These are phyloP conservation scores for Rhinoderma darwinii DNA, from an alignment of 2,113 vertebrate genomes.

Conservation along the genomic window DNA sequence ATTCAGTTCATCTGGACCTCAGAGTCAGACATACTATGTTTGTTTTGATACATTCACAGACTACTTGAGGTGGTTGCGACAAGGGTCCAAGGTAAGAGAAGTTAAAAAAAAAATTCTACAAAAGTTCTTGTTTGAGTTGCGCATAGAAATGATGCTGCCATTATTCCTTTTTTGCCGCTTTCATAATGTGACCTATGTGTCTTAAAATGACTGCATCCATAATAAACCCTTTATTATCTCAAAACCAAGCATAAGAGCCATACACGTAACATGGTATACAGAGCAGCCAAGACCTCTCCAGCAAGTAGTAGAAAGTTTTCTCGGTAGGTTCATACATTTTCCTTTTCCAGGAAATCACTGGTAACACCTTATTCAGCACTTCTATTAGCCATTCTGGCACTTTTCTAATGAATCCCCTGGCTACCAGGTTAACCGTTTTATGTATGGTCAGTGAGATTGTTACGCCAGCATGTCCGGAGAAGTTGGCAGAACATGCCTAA, in stretches of 20 bases:
- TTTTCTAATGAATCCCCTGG: neutral
- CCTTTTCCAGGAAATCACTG: neutral
- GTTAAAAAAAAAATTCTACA: too few relatives aligned
- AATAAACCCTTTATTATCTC: neutral
- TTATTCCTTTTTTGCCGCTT: neutral
- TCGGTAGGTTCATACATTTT: neutral
- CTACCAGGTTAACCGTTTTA: neutral
- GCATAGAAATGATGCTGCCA: neutral
- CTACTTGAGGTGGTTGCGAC: constrained; percentile 94
- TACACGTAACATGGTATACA: neutral
- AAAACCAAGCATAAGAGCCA: neutral
- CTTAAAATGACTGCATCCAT: too few relatives aligned
- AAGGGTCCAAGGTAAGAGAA: constrained; percentile 90
- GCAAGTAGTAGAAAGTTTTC: neutral
- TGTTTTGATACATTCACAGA: constrained; percentile 97
- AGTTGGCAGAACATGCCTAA: neutral
- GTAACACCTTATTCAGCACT: neutral
- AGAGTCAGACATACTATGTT: constrained; percentile 96
- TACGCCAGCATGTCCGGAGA: neutral
- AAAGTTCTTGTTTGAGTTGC: too few relatives aligned
- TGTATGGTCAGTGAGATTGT: neutral
- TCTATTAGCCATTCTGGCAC: neutral
- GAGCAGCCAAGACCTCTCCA: neutral
- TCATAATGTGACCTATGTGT: too few relatives aligned
- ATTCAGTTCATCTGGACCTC: constrained; percentile 96